Percentiles rank a stretch among this genome's conserved stretches.
These are phyloP conservation scores for Psix sp. DNA, from an alignment of 1,140 invertebrate genomes.

Conservation along the genomic window DNA sequence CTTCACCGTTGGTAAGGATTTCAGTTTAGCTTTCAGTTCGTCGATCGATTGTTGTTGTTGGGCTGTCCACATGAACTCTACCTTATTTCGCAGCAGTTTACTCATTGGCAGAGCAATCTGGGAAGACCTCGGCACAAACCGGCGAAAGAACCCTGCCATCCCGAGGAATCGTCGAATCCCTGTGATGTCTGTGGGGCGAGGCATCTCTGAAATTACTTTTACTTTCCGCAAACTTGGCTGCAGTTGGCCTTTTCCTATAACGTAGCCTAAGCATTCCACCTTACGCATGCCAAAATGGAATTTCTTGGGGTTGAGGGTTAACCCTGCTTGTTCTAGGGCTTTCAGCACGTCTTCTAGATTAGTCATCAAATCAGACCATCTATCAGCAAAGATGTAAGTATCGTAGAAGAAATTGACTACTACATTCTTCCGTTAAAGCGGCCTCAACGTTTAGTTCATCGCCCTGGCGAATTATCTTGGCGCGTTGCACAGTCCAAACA, in stretches of 20 bases:
- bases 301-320: conserved; percentile 66
- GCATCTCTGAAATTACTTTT: conserved; percentile 62
- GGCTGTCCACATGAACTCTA: conserved; percentile 44
- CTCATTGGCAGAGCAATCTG: conserved; percentile 42
- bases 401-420: conserved; percentile 11
- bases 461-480: conserved; percentile 1
- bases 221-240: conserved; percentile 61
- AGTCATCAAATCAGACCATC: neutral
- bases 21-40: conserved; percentile 43
- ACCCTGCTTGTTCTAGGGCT: conserved; percentile 31
- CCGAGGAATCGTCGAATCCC: conserved; percentile 68
- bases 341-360: conserved; percentile 24
- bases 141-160: conserved; percentile 52
- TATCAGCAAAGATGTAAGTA: neutral
- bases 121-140: conserved; percentile 55
- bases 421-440: neutral
- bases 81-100: conserved; percentile 31
- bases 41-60: conserved; percentile 49
- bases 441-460: conserved; percentile 7
- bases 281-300: conserved; percentile 62
- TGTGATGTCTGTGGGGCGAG: conserved; percentile 55
- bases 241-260: conserved; percentile 58
- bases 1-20: neutral
- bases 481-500: conserved; percentile 8
- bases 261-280: conserved; percentile 63